Evolutionary conservation across 1,140 invertebrate genomes (phyloP), one percentile per base, ranked within the genome.

Genomic region (Drosophila albomicans): DNA sequence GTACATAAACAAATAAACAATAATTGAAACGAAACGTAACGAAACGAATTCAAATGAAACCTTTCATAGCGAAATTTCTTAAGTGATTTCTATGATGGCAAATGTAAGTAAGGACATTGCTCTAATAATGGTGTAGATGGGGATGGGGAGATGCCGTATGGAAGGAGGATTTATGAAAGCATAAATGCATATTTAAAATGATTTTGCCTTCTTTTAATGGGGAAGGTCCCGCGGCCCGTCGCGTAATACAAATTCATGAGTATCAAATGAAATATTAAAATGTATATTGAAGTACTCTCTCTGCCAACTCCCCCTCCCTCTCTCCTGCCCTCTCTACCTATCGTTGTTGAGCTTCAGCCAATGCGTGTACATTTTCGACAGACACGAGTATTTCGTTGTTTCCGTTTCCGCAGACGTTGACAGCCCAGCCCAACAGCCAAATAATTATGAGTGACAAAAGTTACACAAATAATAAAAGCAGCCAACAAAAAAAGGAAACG

Each of bases 381-480:
- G 78, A 88, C 10, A 20, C 35, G 32, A 38, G 13, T 11, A 57
- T 41, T 20, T 89, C 84, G 82, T 81, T 88, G 84, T 85, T 88
- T 88, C 85, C 85, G 78, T 81, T 88, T 85, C 78, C 81, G 85
- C 56, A 67, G 70, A 69, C 77, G 85, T 67, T 80, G 66, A 72
- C 73, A 75, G 77, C 66, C 80, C 69, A 75, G 78, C 63, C 80
- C 76, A 88, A 79, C 85, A 81, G 78, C 67, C 85, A 84, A 89
- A 89, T 89, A 88, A 88, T 89, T 89, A 88, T 88, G 85, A 88
- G 79, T 88, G 85, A 79, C 85, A 88, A 88, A 88, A 89, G 85
- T 89, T 89, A 81, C 61, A 85, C 81, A 89, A 89, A 85, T 84
- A 78, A 84, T 71, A 73, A 82, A 59, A 63, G 41, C 72, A 78